Base-by-base conservation (phyloP, 2,113 vertebrate species). In the Perognathus longimembris region DNA sequence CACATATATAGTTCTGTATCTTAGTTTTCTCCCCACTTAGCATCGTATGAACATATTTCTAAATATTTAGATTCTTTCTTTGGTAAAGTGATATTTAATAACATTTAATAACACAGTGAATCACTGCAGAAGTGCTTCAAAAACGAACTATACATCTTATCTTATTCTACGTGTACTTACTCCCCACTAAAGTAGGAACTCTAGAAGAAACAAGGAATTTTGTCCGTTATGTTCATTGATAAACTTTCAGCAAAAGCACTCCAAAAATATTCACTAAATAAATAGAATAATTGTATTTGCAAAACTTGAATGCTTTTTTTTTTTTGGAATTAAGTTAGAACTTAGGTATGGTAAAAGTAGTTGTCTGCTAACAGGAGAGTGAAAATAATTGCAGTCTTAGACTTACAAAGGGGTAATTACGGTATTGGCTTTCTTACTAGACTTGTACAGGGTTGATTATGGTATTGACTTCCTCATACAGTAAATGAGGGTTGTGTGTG, bases 41-140 rank as follows among this genome's bases (percentile, higher is more conserved):
- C 61, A 67, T 79, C 61, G n/a, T 61, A 22, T 61, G 10, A 71
- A 57, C 54, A 26, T 73, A 57, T 84, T 94, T 94, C 28, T 22
- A 92, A 54, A 85, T 61, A 40, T 38, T 90, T 54, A 57, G 71
- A 78, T 90, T 83, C 84, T 86, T n/a, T 84, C 89, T 90, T 38
- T 61, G 7, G 36, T 40, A 83, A 54, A 3, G 69, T 45, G 30
- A 70, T 64, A 88, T 81, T 90, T 88, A 85, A 57, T 81, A 63
- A 90, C 34, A n/a, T n/a, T n/a, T n/a, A n/a, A n/a, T n/a, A 36
- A 73, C 6, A 24, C 20, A 50, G n/a, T 63, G 34, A 79, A 14
- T 83, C 45, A 66, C 38, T 77, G 30, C 67, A 22, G 85, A 40
- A 36, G 64, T 42, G 36, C 66, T 85, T 92, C 90, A 3, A 70